Evolutionary conservation across 2,888 invertebrate genomes (phyloP), one percentile per base, ranked within the genome.

Genomic region (Anthrax anthrax): DNA sequence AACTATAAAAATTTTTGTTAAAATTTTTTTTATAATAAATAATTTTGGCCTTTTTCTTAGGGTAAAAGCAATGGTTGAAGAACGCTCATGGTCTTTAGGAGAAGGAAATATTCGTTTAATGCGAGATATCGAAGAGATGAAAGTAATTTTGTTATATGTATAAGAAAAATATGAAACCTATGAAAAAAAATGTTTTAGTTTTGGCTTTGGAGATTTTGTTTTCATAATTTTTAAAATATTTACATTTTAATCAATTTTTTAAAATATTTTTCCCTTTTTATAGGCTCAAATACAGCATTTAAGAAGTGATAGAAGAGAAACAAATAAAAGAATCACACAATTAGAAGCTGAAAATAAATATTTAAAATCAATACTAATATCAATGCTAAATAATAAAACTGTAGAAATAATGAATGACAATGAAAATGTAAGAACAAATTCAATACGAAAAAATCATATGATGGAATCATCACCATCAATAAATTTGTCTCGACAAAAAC

Each of bases 211-310:
- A n/a, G n/a, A n/a, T n/a, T n/a, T n/a, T n/a, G n/a, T n/a, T n/a
- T n/a, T n/a, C n/a, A n/a, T n/a, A n/a, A n/a, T n/a, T n/a, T n/a
- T n/a, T n/a, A n/a, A n/a, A n/a, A n/a, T n/a, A 23, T 23, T 23
- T 4, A 23, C 4, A 23, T 23, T 23, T 4, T 23, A 23, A 6
- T 23, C 8, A 23, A 34, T 17, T 17, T 41, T 17, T 46, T 49
- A 4, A 34, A 34, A 48, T 36, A 49, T 32, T 16, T 37, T 45
- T 50, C 62, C 67, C 64, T 53, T 55, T 45, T 65, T 64, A 16
- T 70, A 82, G 81, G 76, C 75, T 58, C 76, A 80, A 57, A 70
- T 81, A 49, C 78, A 80, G 57, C 70, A 80, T 59, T 71, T 76
- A 47, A 74, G 77, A 50, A 65, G 73, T 17, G 81, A 82, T 59